Base-by-base conservation (phyloP, 1,140 invertebrate species). In the Leptinotarsa defecta region DNA sequence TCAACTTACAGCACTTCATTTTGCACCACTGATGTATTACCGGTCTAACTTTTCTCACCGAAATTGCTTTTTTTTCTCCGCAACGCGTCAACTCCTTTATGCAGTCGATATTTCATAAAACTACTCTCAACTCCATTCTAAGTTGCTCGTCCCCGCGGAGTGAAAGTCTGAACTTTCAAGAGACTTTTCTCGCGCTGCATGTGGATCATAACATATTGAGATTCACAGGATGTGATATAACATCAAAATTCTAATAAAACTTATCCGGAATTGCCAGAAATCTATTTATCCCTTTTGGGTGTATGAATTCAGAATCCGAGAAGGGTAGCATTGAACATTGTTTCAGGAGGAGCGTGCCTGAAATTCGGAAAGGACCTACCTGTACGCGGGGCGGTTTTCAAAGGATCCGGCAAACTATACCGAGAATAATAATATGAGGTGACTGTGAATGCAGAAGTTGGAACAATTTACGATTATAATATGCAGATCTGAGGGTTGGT, bases 211-310 rank as follows among this genome's bases (percentile, higher is more conserved):
- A 65, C 64, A 65, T 22, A 65, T 65, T 65, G 64, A 65, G 64
- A 65, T 65, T 65, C 64, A 65, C 64, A 65, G 64, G 64, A 65
- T 65, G 64, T 65, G 64, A 65, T 65, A 65, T 65, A 65, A 65
- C 64, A 65, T 65, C 64, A 34, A 65, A 65, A 24, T 65, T 34
- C 17, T 65, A 22, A 65, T 65, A 65, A 65, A 65, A 65, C 64
- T 65, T 65, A 34, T 15, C 13, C 52, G 27, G 64, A 65, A 65
- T 65, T 34, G 64, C 20, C 64, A 15, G 64, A 65, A 65, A 65
- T 65, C 64, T 65, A 65, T 65, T 65, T 65, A 65, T 65, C 64
- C 64, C 64, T 65, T 65, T 65, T 22, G 64, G 64, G 20, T 34
- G 20, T 13, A 65, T 65, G 64, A 34, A 57, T 65, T 65, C 64